These are phyloP conservation scores for Mythimna ferrago DNA, from an alignment of 2,888 invertebrate genomes.

Conservation along the genomic window DNA sequence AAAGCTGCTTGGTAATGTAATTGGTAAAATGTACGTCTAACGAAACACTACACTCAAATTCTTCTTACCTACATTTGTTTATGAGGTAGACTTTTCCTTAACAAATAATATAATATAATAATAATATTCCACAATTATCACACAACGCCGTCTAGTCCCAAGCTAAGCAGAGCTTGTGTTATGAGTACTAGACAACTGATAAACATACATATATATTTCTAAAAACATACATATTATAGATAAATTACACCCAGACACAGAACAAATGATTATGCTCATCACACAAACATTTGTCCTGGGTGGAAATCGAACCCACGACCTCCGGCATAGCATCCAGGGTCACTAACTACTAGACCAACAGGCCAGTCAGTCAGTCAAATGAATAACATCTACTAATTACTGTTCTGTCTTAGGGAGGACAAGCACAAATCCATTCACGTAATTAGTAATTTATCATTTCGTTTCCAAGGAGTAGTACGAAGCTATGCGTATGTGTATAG, in stretches of 20 bases:
- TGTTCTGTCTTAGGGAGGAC: conserved; percentile 21
- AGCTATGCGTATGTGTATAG: not conserved
- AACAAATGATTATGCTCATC: no score
- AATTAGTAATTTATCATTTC: conserved; percentile 33
- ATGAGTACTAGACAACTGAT: no score
- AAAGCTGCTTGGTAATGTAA: not conserved
- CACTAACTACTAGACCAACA: no score
- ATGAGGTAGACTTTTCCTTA: not conserved
- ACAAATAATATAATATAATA: not conserved
- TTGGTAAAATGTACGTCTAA: not conserved
- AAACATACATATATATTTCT: no score
- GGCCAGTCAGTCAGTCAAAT: not conserved
- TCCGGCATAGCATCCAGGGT: no score
- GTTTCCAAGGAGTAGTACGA: conserved; percentile 10
- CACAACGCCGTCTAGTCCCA: no score
- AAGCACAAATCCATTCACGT: conserved; percentile 26
- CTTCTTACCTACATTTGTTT: not conserved
- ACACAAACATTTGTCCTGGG: no score
- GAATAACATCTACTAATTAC: conserved; percentile 35
- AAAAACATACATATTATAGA: no score
- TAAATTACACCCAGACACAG: no score
- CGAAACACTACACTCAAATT: not conserved
- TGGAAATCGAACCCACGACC: no score
- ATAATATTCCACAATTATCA: no score
- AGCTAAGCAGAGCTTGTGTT: no score